Percentiles rank a stretch among this genome's conserved stretches.
Evolutionary conservation across 2,797 vertebrate species (phyloP).

Genomic region (Malacoctenus gilli): DNA sequence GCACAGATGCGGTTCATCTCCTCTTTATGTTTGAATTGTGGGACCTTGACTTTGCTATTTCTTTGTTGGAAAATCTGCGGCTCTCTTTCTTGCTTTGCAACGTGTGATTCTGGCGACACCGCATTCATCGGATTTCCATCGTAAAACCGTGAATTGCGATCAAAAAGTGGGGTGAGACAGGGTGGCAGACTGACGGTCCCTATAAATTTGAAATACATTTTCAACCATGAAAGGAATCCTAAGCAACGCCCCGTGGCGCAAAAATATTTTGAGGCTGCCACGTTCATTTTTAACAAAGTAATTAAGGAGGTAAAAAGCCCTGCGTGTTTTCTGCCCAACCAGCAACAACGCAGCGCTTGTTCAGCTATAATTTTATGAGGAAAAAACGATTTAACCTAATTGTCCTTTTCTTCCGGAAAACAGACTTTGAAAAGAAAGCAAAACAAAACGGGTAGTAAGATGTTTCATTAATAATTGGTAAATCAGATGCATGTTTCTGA

Average conservation of each 20-base stretch:
- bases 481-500: not conserved
- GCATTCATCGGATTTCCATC: no score
- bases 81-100: no score
- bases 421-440: conserved; percentile 54
- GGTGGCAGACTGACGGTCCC: not conserved
- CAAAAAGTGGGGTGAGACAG: no score
- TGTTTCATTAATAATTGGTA: conserved; percentile 1
- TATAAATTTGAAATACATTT: conserved; percentile 29
- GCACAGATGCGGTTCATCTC: not conserved
- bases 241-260: conserved; percentile 22
- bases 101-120: no score
- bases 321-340: no score
- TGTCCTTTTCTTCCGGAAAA: conserved; percentile 42
- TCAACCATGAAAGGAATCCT: conserved; percentile 35
- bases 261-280: conserved; percentile 26
- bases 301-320: no score
- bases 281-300: conserved; percentile 35
- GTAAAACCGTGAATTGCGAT: no score
- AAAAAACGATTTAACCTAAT: not conserved
- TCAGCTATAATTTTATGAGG: no score
- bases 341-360: no score
- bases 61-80: no score
- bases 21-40: not conserved
- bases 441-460: conserved; percentile 19
- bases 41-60: no score